Evolutionary conservation across 2,888 invertebrate genomes (phyloP).

Genomic region (Odontocerum albicorne): DNA sequence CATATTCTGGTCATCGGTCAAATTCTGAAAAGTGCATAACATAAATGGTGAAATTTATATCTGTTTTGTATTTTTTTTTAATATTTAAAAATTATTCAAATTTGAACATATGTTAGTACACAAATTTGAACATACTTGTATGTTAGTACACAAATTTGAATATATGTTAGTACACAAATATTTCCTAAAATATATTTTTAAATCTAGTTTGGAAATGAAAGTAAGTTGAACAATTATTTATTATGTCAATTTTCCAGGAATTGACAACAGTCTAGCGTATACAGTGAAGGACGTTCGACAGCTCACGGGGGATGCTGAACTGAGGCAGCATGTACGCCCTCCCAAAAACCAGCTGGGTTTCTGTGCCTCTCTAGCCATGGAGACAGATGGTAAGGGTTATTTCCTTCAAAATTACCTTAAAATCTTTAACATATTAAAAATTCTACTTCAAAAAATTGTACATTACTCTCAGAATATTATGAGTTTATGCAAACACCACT

Average conservation of each 20-base stretch:
- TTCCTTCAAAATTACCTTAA: neutral
- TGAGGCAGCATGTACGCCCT: conserved; percentile 72
- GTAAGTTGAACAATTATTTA: conserved; percentile 40
- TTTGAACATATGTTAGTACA: no score
- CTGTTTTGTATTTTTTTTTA: no score
- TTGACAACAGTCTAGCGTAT: conserved; percentile 76
- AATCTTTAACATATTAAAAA: neutral
- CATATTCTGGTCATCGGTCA: no score
- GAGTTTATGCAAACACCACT: no score
- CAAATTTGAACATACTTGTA: no score
- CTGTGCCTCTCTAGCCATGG: conserved; percentile 79
- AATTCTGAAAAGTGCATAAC: no score
- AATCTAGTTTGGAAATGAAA: conserved; percentile 50
- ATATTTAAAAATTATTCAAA: no score
- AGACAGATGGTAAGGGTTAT: conserved; percentile 71
- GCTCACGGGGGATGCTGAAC: conserved; percentile 69
- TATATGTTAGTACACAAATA: no score
- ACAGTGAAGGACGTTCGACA: conserved; percentile 75
- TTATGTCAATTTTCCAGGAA: conserved; percentile 50
- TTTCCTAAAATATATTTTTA: no score
- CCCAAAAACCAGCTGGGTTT: conserved; percentile 76
- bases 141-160: no score
- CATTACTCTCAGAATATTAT: neutral
- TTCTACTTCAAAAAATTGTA: neutral
- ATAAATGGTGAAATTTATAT: no score